Conservation (phyloP, 1,140 invertebrate species). For the Formica exsecta region DNA sequence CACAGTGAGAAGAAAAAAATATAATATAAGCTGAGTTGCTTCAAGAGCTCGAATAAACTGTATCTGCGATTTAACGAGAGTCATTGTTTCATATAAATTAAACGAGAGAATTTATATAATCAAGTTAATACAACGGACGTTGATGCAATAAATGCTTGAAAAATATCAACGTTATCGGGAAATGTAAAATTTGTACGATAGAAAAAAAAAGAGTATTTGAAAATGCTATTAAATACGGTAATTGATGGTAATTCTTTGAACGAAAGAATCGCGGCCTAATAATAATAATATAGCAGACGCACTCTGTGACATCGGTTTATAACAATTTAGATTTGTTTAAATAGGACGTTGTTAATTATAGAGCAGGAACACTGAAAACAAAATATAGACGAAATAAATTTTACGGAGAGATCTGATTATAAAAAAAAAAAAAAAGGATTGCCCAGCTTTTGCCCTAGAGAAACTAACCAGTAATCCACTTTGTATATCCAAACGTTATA, state of each 20-base stretch:
- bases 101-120: background rate
- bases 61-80: background rate
- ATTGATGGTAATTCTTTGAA: background rate
- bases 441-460: slow-evolving; percentile 78
- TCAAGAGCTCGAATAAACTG: background rate
- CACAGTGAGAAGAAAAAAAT: background rate
- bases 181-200: slow-evolving; percentile 13
- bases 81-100: slow-evolving; percentile 11
- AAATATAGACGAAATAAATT: background rate
- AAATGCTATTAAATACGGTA: background rate
- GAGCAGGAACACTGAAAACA: too few species aligned
- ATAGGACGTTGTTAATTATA: slow-evolving; percentile 28
- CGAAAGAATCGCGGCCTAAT: background rate
- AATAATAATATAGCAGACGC: slow-evolving; percentile 4
- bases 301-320: slow-evolving; percentile 39
- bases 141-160: background rate
- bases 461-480: slow-evolving; percentile 71
- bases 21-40: slow-evolving; percentile 4
- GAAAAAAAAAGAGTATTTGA: background rate
- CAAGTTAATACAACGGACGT: background rate
- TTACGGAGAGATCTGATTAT: slow-evolving; percentile 11
- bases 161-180: background rate
- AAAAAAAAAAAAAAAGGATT: background rate
- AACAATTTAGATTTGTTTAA: slow-evolving; percentile 15
- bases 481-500: slow-evolving; percentile 82